Conservation (phyloP, 2,113 vertebrate species). For the Rhinolophus sinicus region DNA sequence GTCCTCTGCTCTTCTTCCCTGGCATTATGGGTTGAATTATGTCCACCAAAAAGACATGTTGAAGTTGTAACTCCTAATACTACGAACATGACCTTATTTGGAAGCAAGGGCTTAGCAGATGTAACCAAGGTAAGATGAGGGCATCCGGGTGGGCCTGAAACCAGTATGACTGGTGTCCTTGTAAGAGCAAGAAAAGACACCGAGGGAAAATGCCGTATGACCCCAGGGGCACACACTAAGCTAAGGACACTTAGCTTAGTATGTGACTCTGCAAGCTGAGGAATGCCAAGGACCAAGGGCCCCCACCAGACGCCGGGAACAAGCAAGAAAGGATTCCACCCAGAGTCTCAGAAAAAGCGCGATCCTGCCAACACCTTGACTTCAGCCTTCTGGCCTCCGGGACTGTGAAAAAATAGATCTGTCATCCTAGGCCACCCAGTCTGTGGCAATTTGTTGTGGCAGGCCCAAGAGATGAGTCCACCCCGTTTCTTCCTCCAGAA, state of each 20-base stretch:
- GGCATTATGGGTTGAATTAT: not conserved
- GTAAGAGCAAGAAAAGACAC: not conserved
- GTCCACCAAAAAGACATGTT: not conserved
- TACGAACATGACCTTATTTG: not conserved
- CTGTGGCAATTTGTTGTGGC: not conserved
- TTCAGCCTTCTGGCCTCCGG: not conserved
- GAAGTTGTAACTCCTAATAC: not conserved
- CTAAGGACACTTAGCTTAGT: too few relatives aligned
- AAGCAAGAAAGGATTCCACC: not conserved
- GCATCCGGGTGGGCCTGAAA: not conserved
- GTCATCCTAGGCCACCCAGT: not conserved
- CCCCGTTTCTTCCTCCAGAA: not conserved
- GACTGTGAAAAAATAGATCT: not conserved
- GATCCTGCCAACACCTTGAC: too few relatives aligned
- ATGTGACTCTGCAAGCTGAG: not conserved
- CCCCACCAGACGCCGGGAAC: not conserved
- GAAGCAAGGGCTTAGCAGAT: not conserved
- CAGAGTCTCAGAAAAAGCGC: not conserved
- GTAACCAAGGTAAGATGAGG: not conserved
- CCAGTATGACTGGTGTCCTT: not conserved
- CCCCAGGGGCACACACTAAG: too few relatives aligned
- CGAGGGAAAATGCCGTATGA: not conserved
- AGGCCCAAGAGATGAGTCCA: not conserved
- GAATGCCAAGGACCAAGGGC: fast-evolving
- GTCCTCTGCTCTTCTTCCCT: not conserved